Base-by-base conservation (phyloP, 1,140 invertebrate species). In the Drosophila leontia region DNA sequence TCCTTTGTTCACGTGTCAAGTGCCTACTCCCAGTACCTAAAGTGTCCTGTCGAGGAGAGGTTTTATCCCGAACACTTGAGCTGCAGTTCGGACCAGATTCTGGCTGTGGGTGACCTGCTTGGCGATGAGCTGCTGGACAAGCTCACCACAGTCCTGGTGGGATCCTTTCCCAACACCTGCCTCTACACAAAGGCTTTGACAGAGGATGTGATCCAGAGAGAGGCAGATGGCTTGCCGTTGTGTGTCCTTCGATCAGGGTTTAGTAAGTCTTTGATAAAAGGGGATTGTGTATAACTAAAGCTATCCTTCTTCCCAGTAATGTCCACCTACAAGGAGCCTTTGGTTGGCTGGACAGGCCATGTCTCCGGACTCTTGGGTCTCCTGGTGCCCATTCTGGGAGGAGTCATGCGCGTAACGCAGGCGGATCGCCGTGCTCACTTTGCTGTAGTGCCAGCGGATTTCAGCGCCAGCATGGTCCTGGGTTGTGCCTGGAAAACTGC, bases 331-430 rank as follows among this genome's bases (percentile, higher is more conserved):
- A 94, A 95, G 63, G 97, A 98, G 64, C 95, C 95, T 0, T 74
- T 94, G 0, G 67, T 92, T 7, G 96, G 96, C 3, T 98, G 97
- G 96, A 97, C 98, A 26, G 98, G 99, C 91, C 98, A 98, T 86
- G 93, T 97, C 75, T 98, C 98, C 91, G 97, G 97, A 42, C 96
- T 97, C 5, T 97, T 96, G 51, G 97, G 95, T 19, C 91, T 96
- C 0, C 67, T 95, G 94, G 94, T 32, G 95, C 95, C 9, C 94
- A 95, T 56, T 7, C 1, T 56, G 1, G 53, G 53, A 47, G 97
- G 97, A 19, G 93, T 98, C 0, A 85, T 98, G 5, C 94, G 96
- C 53, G 94, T 95, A 93, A 94, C n/a, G 95, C 95, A 1, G 35
- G 94, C 95, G 75, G 88, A 95, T 70, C 75, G 80, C 0, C 91